Base-by-base conservation (phyloP, 2,888 invertebrate genomes). In the Plebejus anna region DNA sequence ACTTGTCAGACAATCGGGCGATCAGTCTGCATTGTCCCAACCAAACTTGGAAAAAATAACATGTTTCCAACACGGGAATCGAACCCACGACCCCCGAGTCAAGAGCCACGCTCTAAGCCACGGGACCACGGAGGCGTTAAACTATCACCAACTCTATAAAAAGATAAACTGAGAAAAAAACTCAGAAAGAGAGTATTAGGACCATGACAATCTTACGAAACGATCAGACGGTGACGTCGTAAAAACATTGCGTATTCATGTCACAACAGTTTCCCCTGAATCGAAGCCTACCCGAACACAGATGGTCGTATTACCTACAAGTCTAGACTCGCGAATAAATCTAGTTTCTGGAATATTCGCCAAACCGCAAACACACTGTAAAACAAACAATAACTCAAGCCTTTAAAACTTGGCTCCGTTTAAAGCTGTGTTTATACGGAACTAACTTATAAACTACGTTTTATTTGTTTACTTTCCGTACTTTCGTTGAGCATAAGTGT, bases 251-350 rank as follows among this genome's bases (percentile, higher is more conserved):
- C 28, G 5, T 32, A 32, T 66, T 66, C 32, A 61, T 28, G 61
- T 66, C 66, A 66, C 66, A 28, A 32, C 66, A 13, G 13, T 36
- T 13, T 61, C 59, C n/a, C 59, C 28, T 28, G 28, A 22, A 61
- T 61, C 9, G 71, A 71, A 71, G 42, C 22, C n/a, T 71, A 38
- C 7, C 11, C 6, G 71, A 71, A 71, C 38, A 71, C 42, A 71
- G 71, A 71, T 71, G n/a, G 71, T 7, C 42, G 22, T 22, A 42
- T 71, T 72, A 72, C 66, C 66, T 72, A 42, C 71, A 16, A 42
- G 72, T 72, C 72, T 72, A 72, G 72, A 72, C 47, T 42, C n/a
- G 2, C 22, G 47, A 47, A 72, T 72, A 72, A 72, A 72, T 72
- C 72, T 72, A 72, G 72, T 32, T 66, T 36, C 66, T 32, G 66